Evolutionary conservation across 1,140 invertebrate genomes (phyloP).

Genomic region (Drosophila rufa): DNA sequence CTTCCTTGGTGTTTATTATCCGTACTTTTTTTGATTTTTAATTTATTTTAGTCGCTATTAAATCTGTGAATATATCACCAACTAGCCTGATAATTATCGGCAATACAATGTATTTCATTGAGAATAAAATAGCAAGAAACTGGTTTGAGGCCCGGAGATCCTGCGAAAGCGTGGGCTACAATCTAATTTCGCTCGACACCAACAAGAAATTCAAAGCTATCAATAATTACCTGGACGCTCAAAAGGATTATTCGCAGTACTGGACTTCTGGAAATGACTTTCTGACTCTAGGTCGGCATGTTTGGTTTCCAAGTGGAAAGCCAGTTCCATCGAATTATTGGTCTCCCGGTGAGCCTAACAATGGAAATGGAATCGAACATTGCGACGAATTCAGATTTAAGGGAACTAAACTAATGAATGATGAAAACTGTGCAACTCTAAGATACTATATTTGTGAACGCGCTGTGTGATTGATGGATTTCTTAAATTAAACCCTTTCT

Average conservation of each 20-base stretch:
- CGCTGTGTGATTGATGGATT: too few species aligned
- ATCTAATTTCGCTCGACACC: slow-evolving; percentile 12
- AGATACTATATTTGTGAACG: slow-evolving; percentile 1
- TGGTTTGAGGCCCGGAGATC: slow-evolving; percentile 30
- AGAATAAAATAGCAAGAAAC: neutral
- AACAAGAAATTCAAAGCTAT: slow-evolving; percentile 2
- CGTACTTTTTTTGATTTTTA: neutral
- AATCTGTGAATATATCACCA: neutral
- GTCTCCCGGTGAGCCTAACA: slow-evolving; percentile 19
- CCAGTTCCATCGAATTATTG: slow-evolving; percentile 8
- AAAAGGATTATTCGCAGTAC: neutral
- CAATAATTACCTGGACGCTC: slow-evolving; percentile 5
- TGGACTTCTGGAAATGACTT: slow-evolving; percentile 40
- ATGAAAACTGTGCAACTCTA: neutral
- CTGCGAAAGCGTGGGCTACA: slow-evolving; percentile 14
- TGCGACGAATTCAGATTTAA: slow-evolving; percentile 14
- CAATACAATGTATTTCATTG: slow-evolving; percentile 3
- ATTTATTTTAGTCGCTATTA: neutral
- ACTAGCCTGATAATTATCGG: neutral
- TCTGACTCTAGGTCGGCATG: slow-evolving; percentile 3
- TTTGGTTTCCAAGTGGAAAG: slow-evolving; percentile 19
- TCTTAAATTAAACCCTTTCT: too few species aligned
- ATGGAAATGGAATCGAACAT: slow-evolving; percentile 1
- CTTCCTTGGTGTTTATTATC: neutral
- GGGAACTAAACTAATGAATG: neutral